Evolutionary conservation across 2,888 invertebrate genomes (phyloP), one percentile per base, ranked within the genome.

Genomic region (Diplolepis rosae): DNA sequence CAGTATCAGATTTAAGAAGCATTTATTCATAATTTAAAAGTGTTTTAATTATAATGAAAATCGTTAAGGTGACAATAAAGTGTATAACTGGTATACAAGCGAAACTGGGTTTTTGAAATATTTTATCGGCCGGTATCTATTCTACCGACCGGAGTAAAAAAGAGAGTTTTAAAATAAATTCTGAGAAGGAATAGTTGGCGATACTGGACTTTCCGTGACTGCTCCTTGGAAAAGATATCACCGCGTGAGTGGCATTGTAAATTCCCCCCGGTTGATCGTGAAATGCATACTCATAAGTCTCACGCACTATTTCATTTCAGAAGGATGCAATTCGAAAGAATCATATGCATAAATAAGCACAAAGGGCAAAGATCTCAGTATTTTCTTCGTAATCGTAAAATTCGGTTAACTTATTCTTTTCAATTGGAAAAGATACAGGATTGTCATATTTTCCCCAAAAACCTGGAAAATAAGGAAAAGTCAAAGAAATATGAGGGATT

Each of bases 61-160:
- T n/a, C n/a, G n/a, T n/a, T n/a, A n/a, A n/a, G n/a, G n/a, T n/a
- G n/a, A n/a, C n/a, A n/a, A n/a, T n/a, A n/a, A n/a, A n/a, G n/a
- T n/a, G n/a, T n/a, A n/a, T n/a, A n/a, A n/a, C n/a, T n/a, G n/a
- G n/a, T n/a, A n/a, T n/a, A n/a, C n/a, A n/a, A n/a, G n/a, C n/a
- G n/a, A n/a, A n/a, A n/a, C n/a, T n/a, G n/a, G n/a, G n/a, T n/a
- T n/a, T n/a, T n/a, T n/a, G n/a, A n/a, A n/a, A n/a, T 11, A 2
- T 32, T 32, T 32, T 32, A 1, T 32, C 11, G 4, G 2, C 0
- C 32, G 32, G 11, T 11, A 11, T 11, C 32, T 32, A 75, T 71
- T n/a, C 73, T 77, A 78, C 73, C 78, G 75, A 77, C 73, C 71
- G 18, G 13, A 27, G 27, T 27, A 65, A 15, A 65, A 65, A 66